phyloP scores from a whole-genome alignment of 1,140 invertebrate species.

The Brachystomella parvula region DNA sequence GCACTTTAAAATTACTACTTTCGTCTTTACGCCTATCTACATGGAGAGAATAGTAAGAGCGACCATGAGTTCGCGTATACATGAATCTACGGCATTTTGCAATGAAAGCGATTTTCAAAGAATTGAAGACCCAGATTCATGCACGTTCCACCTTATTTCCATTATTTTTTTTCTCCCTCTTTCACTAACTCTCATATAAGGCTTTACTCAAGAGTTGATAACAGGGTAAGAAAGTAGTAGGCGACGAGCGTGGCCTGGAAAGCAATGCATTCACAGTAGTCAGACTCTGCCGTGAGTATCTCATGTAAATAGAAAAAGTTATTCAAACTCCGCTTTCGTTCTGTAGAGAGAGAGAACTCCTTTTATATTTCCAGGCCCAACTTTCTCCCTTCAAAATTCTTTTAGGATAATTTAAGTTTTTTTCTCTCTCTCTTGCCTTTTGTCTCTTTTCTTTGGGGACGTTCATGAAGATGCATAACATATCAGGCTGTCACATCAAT shows the following conservation, averaged over 20 bases:
- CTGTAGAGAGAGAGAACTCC: neutral
- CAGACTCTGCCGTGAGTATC: no score
- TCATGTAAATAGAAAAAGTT: neutral
- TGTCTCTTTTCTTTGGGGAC: neutral
- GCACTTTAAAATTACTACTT: neutral
- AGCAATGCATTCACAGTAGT: no score
- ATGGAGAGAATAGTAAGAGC: neutral
- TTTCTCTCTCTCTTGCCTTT: neutral
- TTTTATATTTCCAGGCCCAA: neutral
- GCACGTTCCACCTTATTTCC: neutral
- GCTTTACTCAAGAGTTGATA: no score
- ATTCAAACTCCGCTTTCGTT: neutral
- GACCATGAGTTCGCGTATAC: no score
- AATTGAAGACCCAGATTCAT: neutral
- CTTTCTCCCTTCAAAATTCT: neutral
- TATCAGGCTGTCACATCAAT: constrained; percentile 5
- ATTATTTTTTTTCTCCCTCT: neutral
- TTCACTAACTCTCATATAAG: no score
- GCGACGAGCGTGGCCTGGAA: no score
- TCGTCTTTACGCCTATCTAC: neutral
- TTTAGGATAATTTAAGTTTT: neutral
- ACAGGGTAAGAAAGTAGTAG: no score
- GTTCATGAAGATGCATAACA: no score
- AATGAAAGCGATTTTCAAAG: no score
- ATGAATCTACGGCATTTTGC: no score